phyloP scores from a whole-genome alignment of 2,113 vertebrate species.

The Bos indicus region DNA sequence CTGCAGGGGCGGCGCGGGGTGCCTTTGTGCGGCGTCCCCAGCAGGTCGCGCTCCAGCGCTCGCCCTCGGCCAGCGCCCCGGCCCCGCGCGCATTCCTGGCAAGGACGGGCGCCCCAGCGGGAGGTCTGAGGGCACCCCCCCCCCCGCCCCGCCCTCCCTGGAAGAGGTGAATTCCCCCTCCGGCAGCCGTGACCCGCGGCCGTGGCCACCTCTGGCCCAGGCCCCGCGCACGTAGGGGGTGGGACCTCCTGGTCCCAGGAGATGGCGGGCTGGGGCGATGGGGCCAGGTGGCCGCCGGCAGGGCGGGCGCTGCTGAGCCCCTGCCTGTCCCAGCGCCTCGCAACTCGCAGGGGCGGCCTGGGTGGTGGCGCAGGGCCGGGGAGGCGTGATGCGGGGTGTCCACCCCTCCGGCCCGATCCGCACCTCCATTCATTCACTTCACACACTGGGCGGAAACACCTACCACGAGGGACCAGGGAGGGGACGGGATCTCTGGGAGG shows the following conservation, averaged over 20 bases:
- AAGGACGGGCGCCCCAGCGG: not conserved
- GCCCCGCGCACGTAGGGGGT: not conserved
- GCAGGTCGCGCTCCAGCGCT: not conserved
- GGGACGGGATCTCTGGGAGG: not conserved
- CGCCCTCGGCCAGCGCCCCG: not conserved
- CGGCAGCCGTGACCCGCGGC: not conserved
- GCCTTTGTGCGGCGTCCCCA: not conserved
- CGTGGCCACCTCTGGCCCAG: not conserved
- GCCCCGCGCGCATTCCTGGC: not conserved
- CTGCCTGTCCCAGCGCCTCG: not conserved
- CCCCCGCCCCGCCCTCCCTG: too few species aligned
- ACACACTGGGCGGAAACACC: not conserved
- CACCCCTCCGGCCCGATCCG: not conserved
- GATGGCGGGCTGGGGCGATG: not conserved
- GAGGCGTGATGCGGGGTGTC: fast-evolving
- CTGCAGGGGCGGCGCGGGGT: not conserved
- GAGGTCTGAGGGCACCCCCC: not conserved
- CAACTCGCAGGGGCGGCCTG: not conserved
- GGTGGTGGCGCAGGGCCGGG: not conserved
- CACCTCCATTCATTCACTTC: fast-evolving
- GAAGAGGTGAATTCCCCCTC: not conserved
- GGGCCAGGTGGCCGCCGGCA: not conserved
- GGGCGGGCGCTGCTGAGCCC: not conserved
- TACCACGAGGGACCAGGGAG: fast-evolving
- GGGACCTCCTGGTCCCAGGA: not conserved